Evolutionary conservation across 2,797 vertebrate species (phyloP).

Genomic region (Threskiornis aethiopicus): DNA sequence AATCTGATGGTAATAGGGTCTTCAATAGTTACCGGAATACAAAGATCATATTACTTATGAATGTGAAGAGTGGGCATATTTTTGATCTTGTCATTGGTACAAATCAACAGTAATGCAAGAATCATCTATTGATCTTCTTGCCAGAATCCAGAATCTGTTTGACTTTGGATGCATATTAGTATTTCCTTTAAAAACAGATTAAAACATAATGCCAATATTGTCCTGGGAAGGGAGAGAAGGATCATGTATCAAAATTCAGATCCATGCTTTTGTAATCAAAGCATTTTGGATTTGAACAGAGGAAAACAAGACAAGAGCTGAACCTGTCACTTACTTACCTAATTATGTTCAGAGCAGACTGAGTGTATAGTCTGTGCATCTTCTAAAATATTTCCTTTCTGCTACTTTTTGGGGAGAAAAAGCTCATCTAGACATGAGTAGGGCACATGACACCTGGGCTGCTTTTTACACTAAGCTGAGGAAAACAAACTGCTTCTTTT

Average conservation of each 20-base stretch:
- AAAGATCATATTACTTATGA: not conserved
- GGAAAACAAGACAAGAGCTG: not conserved
- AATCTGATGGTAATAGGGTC: not conserved
- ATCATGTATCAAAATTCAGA: not conserved
- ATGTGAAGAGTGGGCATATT: not conserved
- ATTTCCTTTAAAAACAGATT: not conserved
- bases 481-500: not conserved
- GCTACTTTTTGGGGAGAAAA: not conserved
- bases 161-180: not conserved
- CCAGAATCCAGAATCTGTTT: not conserved
- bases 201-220: not conserved
- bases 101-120: not conserved
- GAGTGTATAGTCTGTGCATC: not conserved
- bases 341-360: not conserved
- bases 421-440: not conserved
- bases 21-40: not conserved
- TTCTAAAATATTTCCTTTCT: not conserved
- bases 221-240: not conserved
- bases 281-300: not conserved
- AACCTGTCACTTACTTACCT: not conserved
- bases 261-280: not conserved
- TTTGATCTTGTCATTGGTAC: not conserved
- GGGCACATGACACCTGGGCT: not conserved
- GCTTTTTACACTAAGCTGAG: not conserved
- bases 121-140: not conserved